Conservation (phyloP, 1,140 invertebrate species). For the Magallana angulata region DNA sequence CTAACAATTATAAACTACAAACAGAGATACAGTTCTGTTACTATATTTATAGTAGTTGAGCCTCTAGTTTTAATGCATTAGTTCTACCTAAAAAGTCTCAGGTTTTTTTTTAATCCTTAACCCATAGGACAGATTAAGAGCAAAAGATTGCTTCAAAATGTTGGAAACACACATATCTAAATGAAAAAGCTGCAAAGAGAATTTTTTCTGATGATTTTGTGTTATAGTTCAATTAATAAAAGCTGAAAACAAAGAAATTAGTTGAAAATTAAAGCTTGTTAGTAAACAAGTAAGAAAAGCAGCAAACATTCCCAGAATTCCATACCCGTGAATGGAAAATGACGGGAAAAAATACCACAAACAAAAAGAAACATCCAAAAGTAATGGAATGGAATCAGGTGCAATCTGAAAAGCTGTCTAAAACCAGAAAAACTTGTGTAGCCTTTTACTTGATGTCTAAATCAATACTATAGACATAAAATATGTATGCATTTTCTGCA, state of each 20-base stretch:
- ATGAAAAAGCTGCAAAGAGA: not conserved
- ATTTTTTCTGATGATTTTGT: not conserved
- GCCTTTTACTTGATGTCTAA: not conserved
- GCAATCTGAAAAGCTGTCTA: constrained; percentile 19
- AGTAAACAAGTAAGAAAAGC: not conserved
- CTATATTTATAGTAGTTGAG: not conserved
- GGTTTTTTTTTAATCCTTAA: too few species aligned
- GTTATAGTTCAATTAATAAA: constrained; percentile 19
- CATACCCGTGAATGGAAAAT: constrained; percentile 16
- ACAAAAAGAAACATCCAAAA: not conserved
- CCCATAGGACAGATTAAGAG: too few species aligned
- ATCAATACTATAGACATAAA: too few species aligned
- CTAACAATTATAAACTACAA: not conserved
- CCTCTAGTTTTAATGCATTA: not conserved
- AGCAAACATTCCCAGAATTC: not conserved
- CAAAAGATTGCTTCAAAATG: too few species aligned
- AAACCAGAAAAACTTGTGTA: constrained; percentile 27
- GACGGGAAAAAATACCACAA: not conserved
- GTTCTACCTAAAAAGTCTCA: not conserved
- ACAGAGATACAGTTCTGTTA: not conserved
- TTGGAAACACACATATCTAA: too few species aligned
- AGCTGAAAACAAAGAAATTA: constrained; percentile 31
- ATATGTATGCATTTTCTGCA: too few species aligned
- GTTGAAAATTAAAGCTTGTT: not conserved
- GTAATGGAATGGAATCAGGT: constrained; percentile 15